Conservation (phyloP, 2,113 vertebrate genomes). For the Zosterops japonicus region DNA sequence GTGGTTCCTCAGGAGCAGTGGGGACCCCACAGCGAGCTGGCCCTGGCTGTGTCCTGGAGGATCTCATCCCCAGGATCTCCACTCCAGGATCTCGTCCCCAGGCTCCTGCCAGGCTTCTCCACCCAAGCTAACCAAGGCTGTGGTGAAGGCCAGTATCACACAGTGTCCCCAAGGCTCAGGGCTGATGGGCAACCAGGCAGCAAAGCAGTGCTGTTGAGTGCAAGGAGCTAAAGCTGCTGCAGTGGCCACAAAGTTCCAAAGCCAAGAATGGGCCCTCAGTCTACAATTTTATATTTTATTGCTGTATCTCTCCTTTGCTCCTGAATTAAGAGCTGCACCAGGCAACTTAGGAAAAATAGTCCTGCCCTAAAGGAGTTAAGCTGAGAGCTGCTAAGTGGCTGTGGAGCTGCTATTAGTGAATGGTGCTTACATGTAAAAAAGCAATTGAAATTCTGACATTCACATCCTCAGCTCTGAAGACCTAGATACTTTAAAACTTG, state of each 20-base stretch:
- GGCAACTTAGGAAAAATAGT: neutral
- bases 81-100: neutral
- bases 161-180: neutral
- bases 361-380: neutral
- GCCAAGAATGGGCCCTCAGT: neutral
- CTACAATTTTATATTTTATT: neutral
- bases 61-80: neutral
- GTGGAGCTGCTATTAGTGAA: neutral
- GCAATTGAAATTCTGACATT: neutral
- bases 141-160: rapidly evolving
- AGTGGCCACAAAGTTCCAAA: neutral
- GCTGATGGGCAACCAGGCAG: neutral
- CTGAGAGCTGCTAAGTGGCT: neutral
- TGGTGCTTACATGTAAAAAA: neutral
- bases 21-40: neutral
- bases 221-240: neutral
- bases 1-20: neutral
- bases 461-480: neutral
- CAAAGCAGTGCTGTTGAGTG: rapidly evolving
- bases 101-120: neutral
- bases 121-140: neutral
- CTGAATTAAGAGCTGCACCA: neutral
- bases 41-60: neutral
- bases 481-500: neutral
- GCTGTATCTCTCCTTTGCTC: neutral